Percentiles rank a stretch among this genome's conserved stretches.
Conservation (phyloP, 2,113 vertebrate genomes). For the Illadopsis cleaveri region DNA sequence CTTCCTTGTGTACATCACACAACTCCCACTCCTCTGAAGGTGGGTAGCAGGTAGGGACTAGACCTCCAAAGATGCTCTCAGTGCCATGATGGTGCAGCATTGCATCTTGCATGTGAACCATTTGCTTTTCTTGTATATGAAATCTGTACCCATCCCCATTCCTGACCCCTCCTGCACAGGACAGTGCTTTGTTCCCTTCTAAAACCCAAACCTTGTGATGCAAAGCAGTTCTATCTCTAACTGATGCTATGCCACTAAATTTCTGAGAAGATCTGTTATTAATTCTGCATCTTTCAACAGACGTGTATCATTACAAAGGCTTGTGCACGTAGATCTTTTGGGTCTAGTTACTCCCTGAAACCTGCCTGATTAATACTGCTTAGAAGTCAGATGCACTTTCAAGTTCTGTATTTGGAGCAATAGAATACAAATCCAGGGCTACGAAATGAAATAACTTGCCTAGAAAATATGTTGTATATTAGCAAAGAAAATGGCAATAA, state of each 20-base stretch:
- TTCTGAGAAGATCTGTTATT: background rate
- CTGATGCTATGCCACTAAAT: background rate
- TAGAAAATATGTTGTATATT: background rate
- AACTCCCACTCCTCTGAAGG: background rate
- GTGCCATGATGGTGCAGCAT: background rate
- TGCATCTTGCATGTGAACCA: background rate
- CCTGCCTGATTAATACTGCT: slow-evolving; percentile 13
- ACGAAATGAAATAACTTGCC: background rate
- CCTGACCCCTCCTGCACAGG: background rate
- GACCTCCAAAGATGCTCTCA: slow-evolving; percentile 3
- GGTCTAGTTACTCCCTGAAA: slow-evolving; percentile 9
- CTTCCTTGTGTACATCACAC: background rate
- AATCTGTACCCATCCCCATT: background rate
- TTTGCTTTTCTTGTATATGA: background rate
- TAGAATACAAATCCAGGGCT: slow-evolving; percentile 34
- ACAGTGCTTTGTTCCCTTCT: background rate
- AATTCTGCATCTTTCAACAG: background rate
- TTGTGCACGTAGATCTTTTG: background rate
- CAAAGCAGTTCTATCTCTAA: background rate
- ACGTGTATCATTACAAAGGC: background rate
- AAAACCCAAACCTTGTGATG: background rate
- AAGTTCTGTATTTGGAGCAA: slow-evolving; percentile 42
- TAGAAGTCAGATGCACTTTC: slow-evolving; percentile 47
- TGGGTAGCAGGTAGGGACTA: slow-evolving; percentile 11
- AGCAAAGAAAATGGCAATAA: slow-evolving; percentile 58